Percentiles rank a stretch among this genome's conserved stretches.
phyloP scores from a whole-genome alignment of 2,113 vertebrate genomes.

The Eonycteris spelaea region DNA sequence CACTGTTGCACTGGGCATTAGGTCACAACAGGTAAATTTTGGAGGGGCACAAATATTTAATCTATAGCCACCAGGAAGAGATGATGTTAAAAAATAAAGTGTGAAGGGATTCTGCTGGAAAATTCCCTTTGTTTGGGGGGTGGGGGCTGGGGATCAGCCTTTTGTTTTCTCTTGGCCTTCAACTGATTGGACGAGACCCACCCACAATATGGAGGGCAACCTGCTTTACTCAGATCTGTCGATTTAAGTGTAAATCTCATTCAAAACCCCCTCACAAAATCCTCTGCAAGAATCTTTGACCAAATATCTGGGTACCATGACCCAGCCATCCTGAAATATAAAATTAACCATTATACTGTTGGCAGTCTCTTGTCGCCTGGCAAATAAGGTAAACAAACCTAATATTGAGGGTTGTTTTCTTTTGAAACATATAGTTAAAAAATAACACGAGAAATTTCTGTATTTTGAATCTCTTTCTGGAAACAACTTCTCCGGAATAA shows the following conservation, averaged over 20 bases:
- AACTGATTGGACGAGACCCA: neutral
- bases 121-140: neutral
- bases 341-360: neutral
- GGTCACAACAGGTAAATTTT: neutral
- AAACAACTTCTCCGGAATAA: neutral
- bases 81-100: neutral
- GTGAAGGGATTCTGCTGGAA: neutral
- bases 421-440: constrained; percentile 2
- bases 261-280: neutral
- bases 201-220: neutral
- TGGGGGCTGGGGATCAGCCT: neutral
- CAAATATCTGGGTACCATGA: neutral
- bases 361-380: neutral
- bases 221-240: neutral
- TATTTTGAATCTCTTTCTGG: neutral
- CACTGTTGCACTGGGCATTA: neutral
- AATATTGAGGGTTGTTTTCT: neutral
- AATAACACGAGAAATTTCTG: neutral
- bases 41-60: neutral
- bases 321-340: neutral
- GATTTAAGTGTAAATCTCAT: neutral
- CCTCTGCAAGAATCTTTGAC: neutral
- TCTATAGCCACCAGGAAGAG: neutral
- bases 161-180: neutral
- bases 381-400: neutral